These are phyloP conservation scores for Drosophila pullipes DNA, from an alignment of 2,888 invertebrate species.

Conservation along the genomic window DNA sequence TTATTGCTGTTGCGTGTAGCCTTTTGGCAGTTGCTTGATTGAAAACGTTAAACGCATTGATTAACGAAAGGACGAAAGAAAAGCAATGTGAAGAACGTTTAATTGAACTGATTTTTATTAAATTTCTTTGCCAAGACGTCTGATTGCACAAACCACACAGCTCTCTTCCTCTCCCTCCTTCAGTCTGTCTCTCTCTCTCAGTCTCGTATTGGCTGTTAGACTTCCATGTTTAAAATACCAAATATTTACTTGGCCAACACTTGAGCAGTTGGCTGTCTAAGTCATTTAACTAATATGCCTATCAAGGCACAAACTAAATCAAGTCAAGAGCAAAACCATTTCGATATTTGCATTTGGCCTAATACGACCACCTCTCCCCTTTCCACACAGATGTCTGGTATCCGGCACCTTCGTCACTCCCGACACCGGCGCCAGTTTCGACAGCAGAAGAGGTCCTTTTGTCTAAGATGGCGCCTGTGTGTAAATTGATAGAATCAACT, in stretches of 20 bases:
- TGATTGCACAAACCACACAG: conserved; percentile 68
- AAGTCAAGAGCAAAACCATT: conserved; percentile 33
- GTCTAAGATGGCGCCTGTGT: conserved; percentile 62
- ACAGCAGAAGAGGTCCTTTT: conserved; percentile 55
- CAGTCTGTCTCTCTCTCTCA: neutral
- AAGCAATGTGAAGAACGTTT: conserved; percentile 58
- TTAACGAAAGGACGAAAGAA: conserved; percentile 58
- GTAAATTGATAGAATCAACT: conserved; percentile 81
- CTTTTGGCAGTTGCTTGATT: conserved; percentile 75
- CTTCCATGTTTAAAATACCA: conserved; percentile 39
- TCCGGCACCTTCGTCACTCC: conserved; percentile 60
- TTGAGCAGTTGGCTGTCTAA: conserved; percentile 49
- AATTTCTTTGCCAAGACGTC: conserved; percentile 62
- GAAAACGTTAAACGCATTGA: conserved; percentile 79
- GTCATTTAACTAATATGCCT: conserved; percentile 69
- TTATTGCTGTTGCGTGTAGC: conserved; percentile 24
- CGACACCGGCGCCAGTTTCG: conserved; percentile 56
- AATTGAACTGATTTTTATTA: conserved; percentile 76
- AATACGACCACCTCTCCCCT: neutral
- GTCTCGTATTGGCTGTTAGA: neutral
- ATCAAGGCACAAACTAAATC: conserved; percentile 29
- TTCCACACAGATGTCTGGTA: conserved; percentile 21
- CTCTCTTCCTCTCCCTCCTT: neutral
- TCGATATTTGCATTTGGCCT: conserved; percentile 50
- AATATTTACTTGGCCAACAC: conserved; percentile 63